Evolutionary conservation across 2,113 vertebrate species (phyloP).

Genomic region (Paramormyrops kingsleyae): DNA sequence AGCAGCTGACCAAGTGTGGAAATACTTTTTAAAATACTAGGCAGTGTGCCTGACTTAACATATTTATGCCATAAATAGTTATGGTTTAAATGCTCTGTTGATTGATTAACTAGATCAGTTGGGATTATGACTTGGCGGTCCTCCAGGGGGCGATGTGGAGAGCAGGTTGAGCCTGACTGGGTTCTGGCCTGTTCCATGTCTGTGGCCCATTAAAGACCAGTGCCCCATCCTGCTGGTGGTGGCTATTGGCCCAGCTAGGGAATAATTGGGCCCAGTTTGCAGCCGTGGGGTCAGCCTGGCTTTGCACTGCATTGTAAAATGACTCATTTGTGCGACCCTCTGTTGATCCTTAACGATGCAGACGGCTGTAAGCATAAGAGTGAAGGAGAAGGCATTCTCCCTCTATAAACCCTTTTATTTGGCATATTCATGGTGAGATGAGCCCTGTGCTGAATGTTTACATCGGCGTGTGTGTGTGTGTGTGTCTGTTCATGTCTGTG

Average conservation of each 20-base stretch:
- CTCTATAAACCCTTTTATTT: background rate
- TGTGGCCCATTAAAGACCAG: background rate
- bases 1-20: background rate
- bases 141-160: background rate
- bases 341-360: background rate
- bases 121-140: background rate
- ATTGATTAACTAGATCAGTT: background rate
- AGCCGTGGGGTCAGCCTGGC: background rate
- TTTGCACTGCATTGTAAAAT: background rate
- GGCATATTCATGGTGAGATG: background rate
- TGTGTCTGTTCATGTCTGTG: background rate
- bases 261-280: background rate
- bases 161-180: background rate
- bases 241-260: background rate
- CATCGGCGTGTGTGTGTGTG: background rate
- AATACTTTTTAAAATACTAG: background rate
- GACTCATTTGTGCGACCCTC: background rate
- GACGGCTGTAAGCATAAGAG: background rate
- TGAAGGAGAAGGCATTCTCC: background rate
- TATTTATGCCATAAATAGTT: background rate
- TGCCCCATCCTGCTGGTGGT: background rate
- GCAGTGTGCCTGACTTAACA: background rate
- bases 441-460: background rate
- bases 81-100: background rate
- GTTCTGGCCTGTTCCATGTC: background rate